Evolutionary conservation across 1,140 invertebrate species (phyloP).

Genomic region (Drosophila tsacasi): DNA sequence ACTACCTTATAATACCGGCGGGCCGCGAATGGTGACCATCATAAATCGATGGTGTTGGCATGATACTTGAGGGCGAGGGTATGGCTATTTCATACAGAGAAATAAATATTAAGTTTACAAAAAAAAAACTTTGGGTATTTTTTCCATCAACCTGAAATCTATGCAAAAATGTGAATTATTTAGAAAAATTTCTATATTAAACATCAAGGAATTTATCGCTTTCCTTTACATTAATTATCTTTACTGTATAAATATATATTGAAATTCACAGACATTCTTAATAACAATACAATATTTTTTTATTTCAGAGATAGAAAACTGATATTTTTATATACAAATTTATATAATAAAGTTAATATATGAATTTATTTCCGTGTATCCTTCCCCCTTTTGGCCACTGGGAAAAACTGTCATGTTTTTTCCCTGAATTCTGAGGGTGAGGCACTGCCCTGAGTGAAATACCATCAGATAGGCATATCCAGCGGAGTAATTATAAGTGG

Average conservation of each 20-base stretch:
- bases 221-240: no score
- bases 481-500: slow-evolving; percentile 43
- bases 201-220: no score
- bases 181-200: no score
- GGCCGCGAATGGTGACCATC: slow-evolving; percentile 37
- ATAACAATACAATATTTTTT: neutral
- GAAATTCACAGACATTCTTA: neutral
- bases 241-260: no score
- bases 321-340: neutral
- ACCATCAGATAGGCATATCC: slow-evolving; percentile 32
- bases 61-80: slow-evolving; percentile 44
- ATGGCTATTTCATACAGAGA: slow-evolving; percentile 16
- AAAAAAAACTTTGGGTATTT: neutral
- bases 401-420: slow-evolving; percentile 79
- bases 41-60: slow-evolving; percentile 72
- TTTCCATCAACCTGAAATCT: neutral
- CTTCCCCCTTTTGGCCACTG: slow-evolving; percentile 38
- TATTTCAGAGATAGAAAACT: neutral
- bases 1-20: slow-evolving; percentile 62
- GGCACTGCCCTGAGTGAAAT: slow-evolving; percentile 37
- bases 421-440: slow-evolving; percentile 30
- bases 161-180: no score
- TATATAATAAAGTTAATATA: neutral
- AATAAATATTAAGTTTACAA: neutral
- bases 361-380: slow-evolving; percentile 7